Percentiles rank a stretch among this genome's conserved stretches.
phyloP scores from a whole-genome alignment of 2,888 invertebrate species.

The Sphaerophoria rueppellii region DNA sequence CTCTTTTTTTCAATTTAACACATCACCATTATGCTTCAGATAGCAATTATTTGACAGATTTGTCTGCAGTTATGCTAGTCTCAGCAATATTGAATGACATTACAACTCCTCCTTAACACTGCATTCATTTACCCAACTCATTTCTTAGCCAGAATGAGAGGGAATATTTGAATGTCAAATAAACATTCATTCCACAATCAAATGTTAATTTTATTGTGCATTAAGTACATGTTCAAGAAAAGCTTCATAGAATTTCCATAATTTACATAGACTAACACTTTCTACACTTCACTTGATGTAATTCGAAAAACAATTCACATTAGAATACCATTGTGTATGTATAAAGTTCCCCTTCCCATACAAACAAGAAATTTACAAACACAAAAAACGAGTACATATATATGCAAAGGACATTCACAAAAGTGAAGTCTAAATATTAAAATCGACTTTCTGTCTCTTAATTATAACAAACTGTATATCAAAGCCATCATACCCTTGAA shows the following conservation, averaged over 20 bases:
- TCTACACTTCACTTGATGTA: background rate
- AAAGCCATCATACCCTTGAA: conserved; percentile 17
- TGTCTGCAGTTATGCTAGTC: no score
- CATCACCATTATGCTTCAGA: no score
- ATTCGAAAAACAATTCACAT: background rate
- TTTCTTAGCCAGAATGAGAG: no score
- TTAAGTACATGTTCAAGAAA: background rate
- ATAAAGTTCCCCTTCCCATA: background rate
- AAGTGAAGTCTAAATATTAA: conserved; percentile 23
- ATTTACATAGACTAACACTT: background rate
- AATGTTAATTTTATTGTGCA: background rate
- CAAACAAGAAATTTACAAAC: background rate
- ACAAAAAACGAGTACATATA: background rate
- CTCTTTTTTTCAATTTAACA: no score
- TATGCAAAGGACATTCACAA: background rate
- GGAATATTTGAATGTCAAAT: background rate
- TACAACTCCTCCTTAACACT: background rate
- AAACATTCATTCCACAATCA: background rate
- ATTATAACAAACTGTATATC: conserved; percentile 48
- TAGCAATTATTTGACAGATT: no score
- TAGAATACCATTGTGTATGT: background rate
- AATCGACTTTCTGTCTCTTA: conserved; percentile 42
- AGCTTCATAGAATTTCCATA: conserved; percentile 21
- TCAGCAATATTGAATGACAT: background rate
- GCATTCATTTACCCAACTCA: background rate